These are phyloP conservation scores for Malacosoma neustria DNA, from an alignment of 2,888 invertebrate species.

Conservation along the genomic window DNA sequence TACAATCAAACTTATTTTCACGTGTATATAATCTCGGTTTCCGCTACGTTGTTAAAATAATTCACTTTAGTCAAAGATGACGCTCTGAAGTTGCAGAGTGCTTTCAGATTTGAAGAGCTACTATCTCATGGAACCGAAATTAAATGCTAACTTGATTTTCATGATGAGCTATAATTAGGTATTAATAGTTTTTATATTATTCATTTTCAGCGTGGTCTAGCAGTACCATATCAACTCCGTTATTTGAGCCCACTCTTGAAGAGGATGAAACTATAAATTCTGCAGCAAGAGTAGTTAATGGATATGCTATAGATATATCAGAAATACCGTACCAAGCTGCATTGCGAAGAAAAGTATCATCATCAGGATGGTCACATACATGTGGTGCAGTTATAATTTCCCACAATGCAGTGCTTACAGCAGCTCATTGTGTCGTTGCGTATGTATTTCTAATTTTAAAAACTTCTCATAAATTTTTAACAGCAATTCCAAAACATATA, in stretches of 20 bases:
- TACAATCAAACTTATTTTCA: no score
- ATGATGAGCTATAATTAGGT: no score
- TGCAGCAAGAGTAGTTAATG: conserved; percentile 54
- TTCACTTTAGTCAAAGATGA: no score
- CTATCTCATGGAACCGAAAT: no score
- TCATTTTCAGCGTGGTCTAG: conserved; percentile 18
- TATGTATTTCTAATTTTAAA: conserved; percentile 29
- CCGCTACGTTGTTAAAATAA: no score
- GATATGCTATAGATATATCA: conserved; percentile 48
- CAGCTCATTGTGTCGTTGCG: conserved; percentile 53
- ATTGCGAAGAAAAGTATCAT: conserved; percentile 25
- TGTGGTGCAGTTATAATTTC: conserved; percentile 55
- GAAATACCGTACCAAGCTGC: conserved; percentile 59
- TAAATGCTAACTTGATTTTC: no score
- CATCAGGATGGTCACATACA: conserved; percentile 39
- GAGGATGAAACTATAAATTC: conserved; percentile 11
- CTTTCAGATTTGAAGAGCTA: no score
- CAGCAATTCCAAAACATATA: no score
- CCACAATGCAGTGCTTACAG: conserved; percentile 39
- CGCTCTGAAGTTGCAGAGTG: no score
- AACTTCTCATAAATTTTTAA: no score
- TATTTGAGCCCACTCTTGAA: conserved; percentile 7
- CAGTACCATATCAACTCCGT: conserved; percentile 17
- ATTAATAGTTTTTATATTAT: no score
- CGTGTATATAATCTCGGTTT: no score